phyloP scores from a whole-genome alignment of 2,888 invertebrate genomes.

The Acrobasis suavella region DNA sequence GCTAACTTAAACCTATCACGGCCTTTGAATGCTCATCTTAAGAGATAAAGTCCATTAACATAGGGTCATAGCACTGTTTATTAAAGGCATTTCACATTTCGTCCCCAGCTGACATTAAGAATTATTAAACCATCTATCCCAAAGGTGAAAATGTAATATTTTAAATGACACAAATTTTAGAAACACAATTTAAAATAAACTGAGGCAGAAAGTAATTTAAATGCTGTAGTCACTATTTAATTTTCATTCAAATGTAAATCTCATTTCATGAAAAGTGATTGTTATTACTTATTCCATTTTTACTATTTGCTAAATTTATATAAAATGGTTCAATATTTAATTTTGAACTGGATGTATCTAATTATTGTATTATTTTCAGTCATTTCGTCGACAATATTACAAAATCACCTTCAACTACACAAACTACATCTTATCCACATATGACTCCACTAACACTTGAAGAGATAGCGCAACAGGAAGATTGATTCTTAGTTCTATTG shows the following conservation, averaged over 20 bases:
- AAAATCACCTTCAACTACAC: slow-evolving; percentile 9
- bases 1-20: slow-evolving; percentile 70
- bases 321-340: too few species aligned
- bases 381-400: slow-evolving; percentile 1
- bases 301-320: too few species aligned
- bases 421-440: slow-evolving; percentile 23
- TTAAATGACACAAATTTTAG: neutral
- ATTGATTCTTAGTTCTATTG: slow-evolving; percentile 57
- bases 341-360: too few species aligned
- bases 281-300: too few species aligned
- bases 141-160: slow-evolving; percentile 15
- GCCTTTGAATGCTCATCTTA: slow-evolving; percentile 59
- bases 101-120: slow-evolving; percentile 28
- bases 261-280: too few species aligned
- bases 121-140: slow-evolving; percentile 12
- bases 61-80: slow-evolving; percentile 37
- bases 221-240: neutral
- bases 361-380: neutral
- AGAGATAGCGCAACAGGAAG: slow-evolving; percentile 28
- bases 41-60: slow-evolving; percentile 31
- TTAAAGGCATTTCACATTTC: slow-evolving; percentile 41
- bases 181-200: neutral
- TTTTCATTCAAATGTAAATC: neutral
- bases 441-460: slow-evolving; percentile 27
- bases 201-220: neutral